Conservation (phyloP, 1,140 invertebrate species). For the Drosophila melanica region DNA sequence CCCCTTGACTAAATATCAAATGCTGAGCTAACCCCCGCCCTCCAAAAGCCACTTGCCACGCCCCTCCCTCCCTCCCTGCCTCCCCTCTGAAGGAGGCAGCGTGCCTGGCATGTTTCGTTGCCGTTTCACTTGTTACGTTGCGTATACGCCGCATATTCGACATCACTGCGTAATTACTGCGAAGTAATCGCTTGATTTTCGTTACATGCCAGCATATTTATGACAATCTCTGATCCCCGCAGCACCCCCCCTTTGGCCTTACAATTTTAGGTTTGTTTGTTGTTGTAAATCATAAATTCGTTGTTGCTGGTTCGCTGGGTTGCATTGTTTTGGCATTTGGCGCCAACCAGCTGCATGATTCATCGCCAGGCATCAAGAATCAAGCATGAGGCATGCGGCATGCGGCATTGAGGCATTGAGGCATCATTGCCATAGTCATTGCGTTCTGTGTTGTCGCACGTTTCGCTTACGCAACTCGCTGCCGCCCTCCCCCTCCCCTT, state of each 20-base stretch:
- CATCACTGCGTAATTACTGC: constrained; percentile 58
- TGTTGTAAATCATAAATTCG: constrained; percentile 69
- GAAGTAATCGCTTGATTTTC: constrained; percentile 58
- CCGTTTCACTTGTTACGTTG: constrained; percentile 21
- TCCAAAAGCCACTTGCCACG: background rate
- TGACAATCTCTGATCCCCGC: constrained; percentile 1
- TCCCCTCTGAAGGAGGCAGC: no score
- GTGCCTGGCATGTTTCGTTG: constrained; percentile 9
- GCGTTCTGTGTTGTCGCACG: constrained; percentile 33
- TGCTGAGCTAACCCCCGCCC: constrained; percentile 6
- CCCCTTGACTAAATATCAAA: constrained; percentile 40
- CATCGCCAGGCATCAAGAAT: constrained; percentile 46
- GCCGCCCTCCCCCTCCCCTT: constrained; percentile 28
- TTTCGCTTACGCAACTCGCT: constrained; percentile 70
- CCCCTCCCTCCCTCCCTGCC: no score
- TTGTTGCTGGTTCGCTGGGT: constrained; percentile 42
- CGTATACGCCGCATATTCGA: constrained; percentile 22
- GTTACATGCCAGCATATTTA: constrained; percentile 12
- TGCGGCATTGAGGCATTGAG: background rate
- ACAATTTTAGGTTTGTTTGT: constrained; percentile 10
- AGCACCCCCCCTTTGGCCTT: background rate
- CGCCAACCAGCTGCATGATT: constrained; percentile 79
- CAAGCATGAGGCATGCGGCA: background rate
- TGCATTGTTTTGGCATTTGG: constrained; percentile 79
- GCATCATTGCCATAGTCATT: background rate